Evolutionary conservation across 2,797 vertebrate genomes (phyloP).

Genomic region (Eidolon dupreanum): DNA sequence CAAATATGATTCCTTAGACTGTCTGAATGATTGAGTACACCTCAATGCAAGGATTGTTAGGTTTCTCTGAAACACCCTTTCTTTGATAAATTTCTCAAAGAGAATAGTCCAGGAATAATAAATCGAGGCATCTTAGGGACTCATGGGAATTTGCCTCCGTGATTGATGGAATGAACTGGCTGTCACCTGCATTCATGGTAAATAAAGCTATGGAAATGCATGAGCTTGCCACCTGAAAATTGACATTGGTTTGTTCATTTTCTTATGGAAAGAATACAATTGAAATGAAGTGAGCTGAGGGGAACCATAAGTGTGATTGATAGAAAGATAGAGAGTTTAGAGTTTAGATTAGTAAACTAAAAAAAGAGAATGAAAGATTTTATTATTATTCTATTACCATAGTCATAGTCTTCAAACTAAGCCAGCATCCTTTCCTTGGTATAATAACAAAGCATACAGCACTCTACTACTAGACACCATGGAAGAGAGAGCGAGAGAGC

Average conservation of each 20-base stretch:
- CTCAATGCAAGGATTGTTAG: slow-evolving; percentile 65
- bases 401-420: slow-evolving; percentile 17
- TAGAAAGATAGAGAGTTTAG: slow-evolving; percentile 70
- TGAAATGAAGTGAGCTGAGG: slow-evolving; percentile 64
- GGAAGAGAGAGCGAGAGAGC: not conserved
- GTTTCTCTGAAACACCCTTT: slow-evolving; percentile 69
- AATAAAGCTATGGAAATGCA: slow-evolving; percentile 66
- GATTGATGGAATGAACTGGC: slow-evolving; percentile 67
- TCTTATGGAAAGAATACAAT: slow-evolving; percentile 63
- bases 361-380: slow-evolving; percentile 65
- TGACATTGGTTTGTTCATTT: slow-evolving; percentile 74
- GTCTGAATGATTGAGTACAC: slow-evolving; percentile 73
- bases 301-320: slow-evolving; percentile 68
- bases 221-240: slow-evolving; percentile 69
- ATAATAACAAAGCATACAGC: not conserved
- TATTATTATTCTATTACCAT: slow-evolving; percentile 65
- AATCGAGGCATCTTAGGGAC: slow-evolving; percentile 50
- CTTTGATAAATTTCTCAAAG: slow-evolving; percentile 77
- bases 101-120: slow-evolving; percentile 69
- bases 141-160: slow-evolving; percentile 71
- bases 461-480: not conserved
- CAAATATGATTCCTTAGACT: slow-evolving; percentile 65
- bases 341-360: slow-evolving; percentile 65
- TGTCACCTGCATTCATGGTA: slow-evolving; percentile 68
- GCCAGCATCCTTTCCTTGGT: not conserved